Conservation (phyloP, 2,888 invertebrate species). For the Clitarchus hookeri region DNA sequence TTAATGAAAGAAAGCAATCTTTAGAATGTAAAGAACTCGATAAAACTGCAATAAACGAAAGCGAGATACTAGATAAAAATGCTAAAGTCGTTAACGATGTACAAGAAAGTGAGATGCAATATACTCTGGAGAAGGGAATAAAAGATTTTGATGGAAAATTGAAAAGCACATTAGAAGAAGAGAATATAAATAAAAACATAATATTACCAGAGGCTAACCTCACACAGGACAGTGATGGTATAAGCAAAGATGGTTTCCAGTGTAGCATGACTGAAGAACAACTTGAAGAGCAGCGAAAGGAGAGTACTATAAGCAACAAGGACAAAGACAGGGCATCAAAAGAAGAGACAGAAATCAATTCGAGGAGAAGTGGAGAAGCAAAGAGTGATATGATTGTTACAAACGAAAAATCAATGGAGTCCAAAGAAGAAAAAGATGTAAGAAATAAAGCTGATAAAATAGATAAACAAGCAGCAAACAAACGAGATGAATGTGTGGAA, state of each 20-base stretch:
- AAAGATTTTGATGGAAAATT: background rate
- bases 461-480: constrained; percentile 11
- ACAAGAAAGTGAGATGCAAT: background rate
- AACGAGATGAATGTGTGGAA: background rate
- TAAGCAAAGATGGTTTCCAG: background rate
- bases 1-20: background rate
- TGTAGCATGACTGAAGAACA: background rate
- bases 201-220: background rate
- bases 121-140: background rate
- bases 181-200: background rate
- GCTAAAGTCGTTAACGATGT: background rate
- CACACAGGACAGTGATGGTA: background rate
- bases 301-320: background rate
- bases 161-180: background rate
- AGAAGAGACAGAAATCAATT: background rate
- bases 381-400: background rate
- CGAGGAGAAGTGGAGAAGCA: background rate
- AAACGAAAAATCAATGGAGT: constrained; percentile 23
- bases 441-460: constrained; percentile 24
- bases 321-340: background rate
- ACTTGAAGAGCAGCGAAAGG: background rate
- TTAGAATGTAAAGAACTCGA: background rate
- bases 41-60: background rate
- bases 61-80: background rate
- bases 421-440: constrained; percentile 26